Conservation (phyloP, 2,888 invertebrate genomes). For the Drosophila borealis region DNA sequence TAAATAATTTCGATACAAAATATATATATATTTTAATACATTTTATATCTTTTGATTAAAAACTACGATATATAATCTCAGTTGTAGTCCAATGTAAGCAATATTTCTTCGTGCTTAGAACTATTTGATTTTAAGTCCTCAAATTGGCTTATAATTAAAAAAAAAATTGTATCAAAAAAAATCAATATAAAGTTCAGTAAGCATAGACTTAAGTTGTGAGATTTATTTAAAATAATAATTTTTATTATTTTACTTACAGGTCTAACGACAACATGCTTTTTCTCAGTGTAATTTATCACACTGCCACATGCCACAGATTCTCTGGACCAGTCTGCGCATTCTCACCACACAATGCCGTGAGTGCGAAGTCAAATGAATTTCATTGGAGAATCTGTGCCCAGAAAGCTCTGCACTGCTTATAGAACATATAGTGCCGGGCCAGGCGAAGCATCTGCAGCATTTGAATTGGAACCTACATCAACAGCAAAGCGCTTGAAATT, state of each 20-base stretch:
- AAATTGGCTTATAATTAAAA: too few relatives aligned
- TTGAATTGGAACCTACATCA: slow-evolving; percentile 45
- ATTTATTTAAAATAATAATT: not conserved
- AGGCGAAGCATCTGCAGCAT: slow-evolving; percentile 43
- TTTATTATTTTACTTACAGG: not conserved
- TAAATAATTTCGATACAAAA: too few relatives aligned
- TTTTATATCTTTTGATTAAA: too few relatives aligned
- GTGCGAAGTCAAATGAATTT: slow-evolving; percentile 10
- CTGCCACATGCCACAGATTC: slow-evolving; percentile 3
- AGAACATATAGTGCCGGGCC: slow-evolving; percentile 15
- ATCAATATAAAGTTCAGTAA: too few relatives aligned
- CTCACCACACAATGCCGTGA: slow-evolving; percentile 58
- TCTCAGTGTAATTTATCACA: slow-evolving; percentile 20
- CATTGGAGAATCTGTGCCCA: not conserved
- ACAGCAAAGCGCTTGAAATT: slow-evolving; percentile 57
- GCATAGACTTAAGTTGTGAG: too few relatives aligned
- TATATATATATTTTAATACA: too few relatives aligned
- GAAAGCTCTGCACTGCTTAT: slow-evolving; percentile 52
- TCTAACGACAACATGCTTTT: not conserved
- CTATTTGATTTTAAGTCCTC: too few relatives aligned
- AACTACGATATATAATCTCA: too few relatives aligned
- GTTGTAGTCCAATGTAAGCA: too few relatives aligned
- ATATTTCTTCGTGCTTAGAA: too few relatives aligned
- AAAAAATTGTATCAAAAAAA: too few relatives aligned
- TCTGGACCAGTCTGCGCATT: slow-evolving; percentile 54